Percentiles rank a stretch among this genome's conserved stretches.
Evolutionary conservation across 2,113 vertebrate species (phyloP).

Genomic region (Capreolus pygargus): DNA sequence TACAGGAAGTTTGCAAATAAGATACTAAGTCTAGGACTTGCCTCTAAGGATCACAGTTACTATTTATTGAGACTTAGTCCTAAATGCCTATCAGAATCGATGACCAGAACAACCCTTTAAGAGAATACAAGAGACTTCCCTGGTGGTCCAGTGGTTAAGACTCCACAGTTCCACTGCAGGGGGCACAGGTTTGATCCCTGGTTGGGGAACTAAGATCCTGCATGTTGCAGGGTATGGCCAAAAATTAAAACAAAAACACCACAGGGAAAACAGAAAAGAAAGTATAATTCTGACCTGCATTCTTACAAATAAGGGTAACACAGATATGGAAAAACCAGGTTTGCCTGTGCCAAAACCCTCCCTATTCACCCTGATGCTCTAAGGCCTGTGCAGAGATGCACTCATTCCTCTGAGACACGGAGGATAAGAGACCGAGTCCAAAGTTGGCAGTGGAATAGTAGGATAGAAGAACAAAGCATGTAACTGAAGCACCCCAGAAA

Average conservation of each 20-base stretch:
- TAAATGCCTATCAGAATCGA: not conserved
- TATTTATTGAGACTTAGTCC: not conserved
- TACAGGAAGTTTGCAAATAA: not conserved
- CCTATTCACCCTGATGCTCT: not conserved
- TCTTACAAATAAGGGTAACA: conserved; percentile 4
- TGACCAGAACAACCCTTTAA: not conserved
- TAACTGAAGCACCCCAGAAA: not conserved
- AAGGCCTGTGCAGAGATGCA: not conserved
- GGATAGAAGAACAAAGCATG: no score
- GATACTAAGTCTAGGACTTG: not conserved
- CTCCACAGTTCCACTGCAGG: not conserved
- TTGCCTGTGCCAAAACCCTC: not conserved
- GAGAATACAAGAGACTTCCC: not conserved
- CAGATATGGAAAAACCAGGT: not conserved
- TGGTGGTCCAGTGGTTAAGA: not conserved
- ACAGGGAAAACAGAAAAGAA: not conserved
- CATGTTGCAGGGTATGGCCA: not conserved
- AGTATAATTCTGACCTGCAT: not conserved
- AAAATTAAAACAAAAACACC: not conserved
- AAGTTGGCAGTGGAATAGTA: not conserved
- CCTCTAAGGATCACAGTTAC: not conserved
- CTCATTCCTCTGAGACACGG: not conserved
- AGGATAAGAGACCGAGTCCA: not conserved
- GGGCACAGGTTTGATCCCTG: not conserved
- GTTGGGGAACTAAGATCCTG: not conserved